A percentile compares a stretch with the other conserved stretches of the same genome.
These are phyloP conservation scores for Streblospio benedicti DNA, from an alignment of 1,140 invertebrate genomes.

Conservation along the genomic window DNA sequence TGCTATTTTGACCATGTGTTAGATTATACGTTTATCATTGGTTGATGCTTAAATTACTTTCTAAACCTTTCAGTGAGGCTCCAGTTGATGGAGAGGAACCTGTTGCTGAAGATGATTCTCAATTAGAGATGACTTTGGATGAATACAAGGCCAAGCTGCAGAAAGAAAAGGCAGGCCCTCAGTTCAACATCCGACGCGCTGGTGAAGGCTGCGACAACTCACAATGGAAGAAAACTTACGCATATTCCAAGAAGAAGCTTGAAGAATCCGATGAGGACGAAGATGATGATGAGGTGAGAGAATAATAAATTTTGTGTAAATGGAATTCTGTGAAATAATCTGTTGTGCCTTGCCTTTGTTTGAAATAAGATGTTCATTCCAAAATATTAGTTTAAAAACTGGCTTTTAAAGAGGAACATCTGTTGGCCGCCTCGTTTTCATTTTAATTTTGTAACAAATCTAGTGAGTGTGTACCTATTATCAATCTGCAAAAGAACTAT, in stretches of 20 bases:
- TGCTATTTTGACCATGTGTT: too few species aligned
- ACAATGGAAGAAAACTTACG: conserved; percentile 87
- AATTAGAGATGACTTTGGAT: conserved; percentile 20
- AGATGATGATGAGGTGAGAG: conserved; percentile 53
- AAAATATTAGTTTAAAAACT: too few species aligned
- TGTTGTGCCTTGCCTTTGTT: too few species aligned
- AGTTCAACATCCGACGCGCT: conserved; percentile 79
- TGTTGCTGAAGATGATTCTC: conserved; percentile 30
- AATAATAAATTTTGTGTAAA: not conserved
- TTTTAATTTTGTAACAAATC: too few species aligned
- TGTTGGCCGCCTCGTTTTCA: too few species aligned
- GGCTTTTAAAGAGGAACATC: too few species aligned
- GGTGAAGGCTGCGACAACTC: conserved; percentile 82
- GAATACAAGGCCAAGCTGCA: conserved; percentile 10
- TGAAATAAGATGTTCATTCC: too few species aligned
- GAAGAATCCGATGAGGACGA: conserved; percentile 53
- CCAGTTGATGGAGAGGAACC: not conserved
- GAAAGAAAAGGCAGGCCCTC: conserved; percentile 9
- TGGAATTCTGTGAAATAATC: not conserved
- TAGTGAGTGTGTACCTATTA: too few species aligned
- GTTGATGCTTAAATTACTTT: too few species aligned
- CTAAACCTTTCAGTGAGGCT: too few species aligned
- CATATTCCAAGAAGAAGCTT: conserved; percentile 68
- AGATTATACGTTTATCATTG: too few species aligned
- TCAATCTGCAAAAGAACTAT: too few species aligned